Percentiles rank a stretch among this genome's conserved stretches.
These are phyloP conservation scores for Rhizoglyphus robini DNA, from an alignment of 1,140 invertebrate species.

Conservation along the genomic window DNA sequence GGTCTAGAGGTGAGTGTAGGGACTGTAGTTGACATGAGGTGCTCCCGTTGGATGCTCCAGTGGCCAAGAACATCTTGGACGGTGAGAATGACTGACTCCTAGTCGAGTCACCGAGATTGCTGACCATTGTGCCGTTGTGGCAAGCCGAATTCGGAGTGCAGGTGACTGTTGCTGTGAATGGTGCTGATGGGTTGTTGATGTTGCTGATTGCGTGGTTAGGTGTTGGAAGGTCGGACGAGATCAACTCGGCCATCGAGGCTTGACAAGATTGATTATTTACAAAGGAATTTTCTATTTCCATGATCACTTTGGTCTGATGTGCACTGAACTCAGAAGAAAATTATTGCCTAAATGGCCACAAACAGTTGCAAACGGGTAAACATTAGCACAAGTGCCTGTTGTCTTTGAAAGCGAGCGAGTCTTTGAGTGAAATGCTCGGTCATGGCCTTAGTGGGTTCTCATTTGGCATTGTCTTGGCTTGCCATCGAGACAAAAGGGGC, in stretches of 20 bases:
- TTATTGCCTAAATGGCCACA: neutral
- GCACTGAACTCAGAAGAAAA: neutral
- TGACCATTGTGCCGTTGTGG: slow-evolving; percentile 38
- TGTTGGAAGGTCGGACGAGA: slow-evolving; percentile 39
- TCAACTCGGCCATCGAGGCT: slow-evolving; percentile 82
- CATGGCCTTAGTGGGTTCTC: neutral
- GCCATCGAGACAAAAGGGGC: slow-evolving; percentile 10
- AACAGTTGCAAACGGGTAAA: neutral
- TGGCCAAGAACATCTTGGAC: slow-evolving; percentile 31
- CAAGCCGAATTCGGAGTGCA: slow-evolving; percentile 29
- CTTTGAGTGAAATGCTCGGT: too few species aligned
- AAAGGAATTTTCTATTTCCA: slow-evolving; percentile 56
- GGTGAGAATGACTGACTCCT: slow-evolving; percentile 28
- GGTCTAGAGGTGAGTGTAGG: neutral
- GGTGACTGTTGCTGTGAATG: neutral
- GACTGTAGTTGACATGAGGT: neutral
- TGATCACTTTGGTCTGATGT: neutral
- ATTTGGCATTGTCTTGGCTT: neutral
- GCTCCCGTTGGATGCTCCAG: slow-evolving; percentile 1
- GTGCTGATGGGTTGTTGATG: neutral
- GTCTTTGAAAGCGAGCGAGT: too few species aligned
- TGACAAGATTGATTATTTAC: slow-evolving; percentile 81
- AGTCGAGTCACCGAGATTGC: slow-evolving; percentile 26
- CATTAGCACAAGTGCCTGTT: neutral
- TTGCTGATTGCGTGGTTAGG: neutral